Evolutionary conservation across 2,797 vertebrate species (phyloP).

Genomic region (Echiichthys vipera): DNA sequence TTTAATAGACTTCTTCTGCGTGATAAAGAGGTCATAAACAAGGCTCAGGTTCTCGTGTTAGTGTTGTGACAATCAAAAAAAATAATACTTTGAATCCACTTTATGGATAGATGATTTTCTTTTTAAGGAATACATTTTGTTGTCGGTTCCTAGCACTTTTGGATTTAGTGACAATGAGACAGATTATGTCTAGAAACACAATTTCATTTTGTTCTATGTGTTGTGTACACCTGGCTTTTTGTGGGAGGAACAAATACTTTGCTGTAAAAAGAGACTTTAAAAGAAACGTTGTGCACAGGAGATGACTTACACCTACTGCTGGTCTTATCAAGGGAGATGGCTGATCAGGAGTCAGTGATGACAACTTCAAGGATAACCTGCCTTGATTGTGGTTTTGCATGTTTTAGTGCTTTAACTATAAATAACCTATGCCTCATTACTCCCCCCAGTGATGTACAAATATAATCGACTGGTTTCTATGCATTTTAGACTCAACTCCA

Average conservation of each 20-base stretch:
- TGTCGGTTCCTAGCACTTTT: conserved; percentile 80
- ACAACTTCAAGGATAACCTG: conserved; percentile 11
- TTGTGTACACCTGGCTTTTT: conserved; percentile 64
- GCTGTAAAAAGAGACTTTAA: conserved; percentile 52
- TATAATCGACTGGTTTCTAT: conserved; percentile 31
- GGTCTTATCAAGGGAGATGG: conserved; percentile 11
- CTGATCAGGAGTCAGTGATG: conserved; percentile 24
- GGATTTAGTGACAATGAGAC: conserved; percentile 72
- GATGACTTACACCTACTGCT: conserved; percentile 34
- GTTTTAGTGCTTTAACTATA: conserved; percentile 53
- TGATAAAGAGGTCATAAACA: conserved; percentile 59
- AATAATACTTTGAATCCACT: conserved; percentile 48
- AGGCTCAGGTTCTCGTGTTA: conserved; percentile 76
- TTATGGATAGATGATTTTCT: conserved; percentile 50
- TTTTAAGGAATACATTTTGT: conserved; percentile 64
- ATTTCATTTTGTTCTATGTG: conserved; percentile 61
- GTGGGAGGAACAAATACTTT: conserved; percentile 51
- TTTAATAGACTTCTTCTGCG: conserved; percentile 40
- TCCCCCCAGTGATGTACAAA: conserved; percentile 20
- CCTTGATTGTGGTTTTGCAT: conserved; percentile 41
- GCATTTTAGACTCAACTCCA: conserved; percentile 25
- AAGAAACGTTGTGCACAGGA: conserved; percentile 42
- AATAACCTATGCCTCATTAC: conserved; percentile 15
- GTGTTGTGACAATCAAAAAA: conserved; percentile 79
- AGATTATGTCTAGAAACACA: conserved; percentile 64